A percentile compares a stretch with the other conserved stretches of the same genome.
Evolutionary conservation across 1,140 invertebrate genomes (phyloP).

Genomic region (Tachypleus tridentatus): DNA sequence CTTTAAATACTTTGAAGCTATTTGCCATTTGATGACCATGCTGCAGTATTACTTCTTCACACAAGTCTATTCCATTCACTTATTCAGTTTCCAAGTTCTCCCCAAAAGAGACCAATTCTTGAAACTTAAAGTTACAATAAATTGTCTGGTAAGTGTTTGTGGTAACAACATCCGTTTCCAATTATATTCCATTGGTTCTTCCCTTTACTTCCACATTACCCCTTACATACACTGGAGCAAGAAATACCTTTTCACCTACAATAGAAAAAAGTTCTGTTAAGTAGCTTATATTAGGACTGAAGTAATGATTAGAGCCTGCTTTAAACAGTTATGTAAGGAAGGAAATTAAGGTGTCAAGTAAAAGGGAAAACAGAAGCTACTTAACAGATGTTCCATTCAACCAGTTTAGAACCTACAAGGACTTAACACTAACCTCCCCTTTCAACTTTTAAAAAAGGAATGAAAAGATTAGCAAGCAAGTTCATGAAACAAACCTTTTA

Average conservation of each 20-base stretch:
- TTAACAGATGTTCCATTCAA: too few relatives aligned
- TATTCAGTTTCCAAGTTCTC: neutral
- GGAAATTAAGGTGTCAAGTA: too few relatives aligned
- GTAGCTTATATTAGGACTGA: too few relatives aligned
- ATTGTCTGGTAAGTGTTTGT: slow-evolving; percentile 4
- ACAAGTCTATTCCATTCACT: slow-evolving; percentile 7
- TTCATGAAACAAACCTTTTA: too few relatives aligned
- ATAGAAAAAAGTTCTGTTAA: too few relatives aligned
- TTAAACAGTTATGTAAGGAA: too few relatives aligned
- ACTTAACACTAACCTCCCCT: too few relatives aligned
- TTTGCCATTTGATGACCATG: neutral
- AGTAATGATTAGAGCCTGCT: too few relatives aligned
- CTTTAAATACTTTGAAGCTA: slow-evolving; percentile 5
- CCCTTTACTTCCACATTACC: neutral
- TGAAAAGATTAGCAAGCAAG: too few relatives aligned
- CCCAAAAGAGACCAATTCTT: neutral
- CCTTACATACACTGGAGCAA: neutral
- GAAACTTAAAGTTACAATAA: neutral
- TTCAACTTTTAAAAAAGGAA: too few relatives aligned
- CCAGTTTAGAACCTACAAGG: too few relatives aligned
- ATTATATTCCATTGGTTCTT: neutral
- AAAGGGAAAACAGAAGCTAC: too few relatives aligned
- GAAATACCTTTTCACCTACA: neutral
- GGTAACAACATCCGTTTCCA: slow-evolving; percentile 1
- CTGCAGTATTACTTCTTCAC: neutral